phyloP scores from a whole-genome alignment of 2,113 vertebrate species.

The Protobothrops flavoviridis region DNA sequence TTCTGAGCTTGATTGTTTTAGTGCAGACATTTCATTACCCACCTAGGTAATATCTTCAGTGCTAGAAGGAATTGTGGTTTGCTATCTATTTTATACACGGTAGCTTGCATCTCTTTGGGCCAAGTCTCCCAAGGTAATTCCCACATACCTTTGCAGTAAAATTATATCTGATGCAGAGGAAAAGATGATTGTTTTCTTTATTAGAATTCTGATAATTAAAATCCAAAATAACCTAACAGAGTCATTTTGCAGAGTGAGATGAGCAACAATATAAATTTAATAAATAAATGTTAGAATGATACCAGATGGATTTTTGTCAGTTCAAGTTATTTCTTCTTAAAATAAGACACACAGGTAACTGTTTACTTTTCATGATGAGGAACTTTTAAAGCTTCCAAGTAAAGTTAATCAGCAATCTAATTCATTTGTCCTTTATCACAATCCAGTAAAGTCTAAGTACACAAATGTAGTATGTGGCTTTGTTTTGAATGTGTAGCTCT shows the following conservation, averaged over 20 bases:
- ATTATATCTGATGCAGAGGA: background rate
- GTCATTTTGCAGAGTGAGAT: background rate
- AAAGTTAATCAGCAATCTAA: constrained; percentile 19
- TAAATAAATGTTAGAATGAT: background rate
- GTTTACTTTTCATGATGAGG: background rate
- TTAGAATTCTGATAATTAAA: background rate
- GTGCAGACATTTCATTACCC: background rate
- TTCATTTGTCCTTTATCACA: constrained; percentile 16
- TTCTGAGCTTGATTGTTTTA: background rate
- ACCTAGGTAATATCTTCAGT: background rate
- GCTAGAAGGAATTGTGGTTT: background rate
- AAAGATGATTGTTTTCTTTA: background rate
- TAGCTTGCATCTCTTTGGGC: background rate
- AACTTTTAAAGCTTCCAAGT: background rate
- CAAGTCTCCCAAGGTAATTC: background rate
- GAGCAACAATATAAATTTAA: background rate
- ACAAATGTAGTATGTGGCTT: constrained; percentile 1
- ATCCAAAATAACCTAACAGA: background rate
- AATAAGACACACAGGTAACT: background rate
- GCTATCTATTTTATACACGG: background rate
- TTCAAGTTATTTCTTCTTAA: background rate
- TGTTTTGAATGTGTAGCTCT: constrained; percentile 20
- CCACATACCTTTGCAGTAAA: background rate
- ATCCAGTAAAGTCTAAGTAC: background rate
- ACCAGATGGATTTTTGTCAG: background rate